Percentiles rank a stretch among this genome's conserved stretches.
Evolutionary conservation across 2,888 invertebrate species (phyloP).

Genomic region (Molanna angustata): DNA sequence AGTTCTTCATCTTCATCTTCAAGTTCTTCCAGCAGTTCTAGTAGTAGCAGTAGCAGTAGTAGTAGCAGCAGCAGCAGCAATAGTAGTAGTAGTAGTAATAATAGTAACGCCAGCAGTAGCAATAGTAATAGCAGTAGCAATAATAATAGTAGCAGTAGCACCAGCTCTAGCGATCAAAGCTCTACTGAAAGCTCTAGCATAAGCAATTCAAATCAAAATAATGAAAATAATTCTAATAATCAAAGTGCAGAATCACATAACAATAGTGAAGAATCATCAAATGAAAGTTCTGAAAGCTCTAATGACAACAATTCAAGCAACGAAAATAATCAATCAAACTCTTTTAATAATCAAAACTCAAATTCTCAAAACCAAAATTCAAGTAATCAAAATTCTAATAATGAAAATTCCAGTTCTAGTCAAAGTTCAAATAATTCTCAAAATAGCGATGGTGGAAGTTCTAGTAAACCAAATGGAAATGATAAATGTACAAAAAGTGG

Average conservation of each 20-base stretch:
- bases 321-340: too few relatives aligned
- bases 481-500: constrained; percentile 61
- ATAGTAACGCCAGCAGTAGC: too few relatives aligned
- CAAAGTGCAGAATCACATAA: constrained; percentile 11
- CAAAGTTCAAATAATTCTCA: too few relatives aligned
- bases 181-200: too few relatives aligned
- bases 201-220: neutral
- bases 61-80: too few relatives aligned
- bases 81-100: too few relatives aligned
- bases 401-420: constrained; percentile 9
- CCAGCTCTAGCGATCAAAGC: constrained; percentile 2
- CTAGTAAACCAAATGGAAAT: too few relatives aligned
- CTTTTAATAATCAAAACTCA: too few relatives aligned
- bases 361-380: neutral
- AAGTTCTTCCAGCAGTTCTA: constrained; percentile 1
- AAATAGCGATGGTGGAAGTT: too few relatives aligned
- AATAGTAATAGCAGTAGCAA: too few relatives aligned
- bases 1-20: neutral
- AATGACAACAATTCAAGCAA: too few relatives aligned
- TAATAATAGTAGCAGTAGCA: neutral
- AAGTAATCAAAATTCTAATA: neutral
- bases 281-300: constrained; percentile 1
- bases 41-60: constrained; percentile 1
- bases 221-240: too few relatives aligned
- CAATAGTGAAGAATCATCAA: neutral